Conservation (phyloP, 2,113 vertebrate genomes). For the Rhineura floridana region DNA sequence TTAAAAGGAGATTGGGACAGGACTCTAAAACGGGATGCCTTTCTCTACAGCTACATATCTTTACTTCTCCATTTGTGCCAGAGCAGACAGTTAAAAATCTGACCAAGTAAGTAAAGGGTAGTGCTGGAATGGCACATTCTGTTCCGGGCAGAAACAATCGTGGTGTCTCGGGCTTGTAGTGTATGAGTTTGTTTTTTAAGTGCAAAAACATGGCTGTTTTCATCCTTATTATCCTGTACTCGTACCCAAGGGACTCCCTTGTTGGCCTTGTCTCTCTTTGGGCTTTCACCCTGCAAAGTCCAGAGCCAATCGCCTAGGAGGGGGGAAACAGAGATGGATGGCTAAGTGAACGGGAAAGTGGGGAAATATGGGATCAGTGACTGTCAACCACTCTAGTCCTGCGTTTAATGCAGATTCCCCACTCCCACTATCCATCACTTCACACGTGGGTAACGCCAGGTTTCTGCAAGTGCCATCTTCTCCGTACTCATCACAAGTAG, state of each 20-base stretch:
- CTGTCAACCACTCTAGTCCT: accelerated
- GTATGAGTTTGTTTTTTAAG: constrained; percentile 55
- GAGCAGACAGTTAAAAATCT: constrained; percentile 37
- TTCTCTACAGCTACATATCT: not conserved
- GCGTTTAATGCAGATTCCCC: accelerated
- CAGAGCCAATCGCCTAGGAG: not conserved
- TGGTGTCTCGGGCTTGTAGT: constrained; percentile 45
- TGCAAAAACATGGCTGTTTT: constrained; percentile 62
- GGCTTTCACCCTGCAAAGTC: not conserved
- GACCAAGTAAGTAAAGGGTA: constrained; percentile 32
- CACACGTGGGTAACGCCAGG: too few relatives aligned
- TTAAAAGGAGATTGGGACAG: constrained; percentile 57
- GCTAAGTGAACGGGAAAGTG: accelerated
- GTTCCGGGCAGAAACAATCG: not conserved
- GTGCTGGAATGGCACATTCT: not conserved
- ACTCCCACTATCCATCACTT: not conserved
- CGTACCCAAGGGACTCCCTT: not conserved
- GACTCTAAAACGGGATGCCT: not conserved
- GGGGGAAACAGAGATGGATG: not conserved
- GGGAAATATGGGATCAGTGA: accelerated
- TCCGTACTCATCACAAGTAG: not conserved
- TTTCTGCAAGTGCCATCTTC: not conserved
- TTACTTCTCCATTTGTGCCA: not conserved
- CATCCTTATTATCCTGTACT: not conserved
- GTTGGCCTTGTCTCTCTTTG: too few relatives aligned